Conservation (phyloP, 2,888 invertebrate species). For the Eupeodes latifasciatus region DNA sequence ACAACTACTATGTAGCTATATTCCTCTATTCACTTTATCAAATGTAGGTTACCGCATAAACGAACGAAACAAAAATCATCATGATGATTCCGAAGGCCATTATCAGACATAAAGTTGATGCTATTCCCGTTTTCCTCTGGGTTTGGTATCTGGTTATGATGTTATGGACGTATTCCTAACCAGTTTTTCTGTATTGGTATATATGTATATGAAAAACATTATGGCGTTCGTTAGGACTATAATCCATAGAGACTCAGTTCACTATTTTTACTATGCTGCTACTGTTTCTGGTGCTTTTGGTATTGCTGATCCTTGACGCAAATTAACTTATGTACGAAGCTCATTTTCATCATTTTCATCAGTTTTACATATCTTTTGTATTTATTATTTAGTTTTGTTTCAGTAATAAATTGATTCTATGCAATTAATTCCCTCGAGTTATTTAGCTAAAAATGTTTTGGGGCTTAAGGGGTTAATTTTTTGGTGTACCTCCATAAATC, state of each 20-base stretch:
- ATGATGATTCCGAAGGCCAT: conserved; percentile 10
- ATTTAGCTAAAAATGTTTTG: neutral
- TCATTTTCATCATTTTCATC: neutral
- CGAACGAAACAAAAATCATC: neutral
- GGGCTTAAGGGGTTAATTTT: neutral
- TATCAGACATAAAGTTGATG: neutral
- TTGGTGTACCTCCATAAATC: neutral
- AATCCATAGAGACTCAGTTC: conserved; percentile 1
- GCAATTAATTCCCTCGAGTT: conserved; percentile 3
- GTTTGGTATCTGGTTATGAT: neutral
- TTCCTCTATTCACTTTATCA: neutral
- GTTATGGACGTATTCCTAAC: too few species aligned
- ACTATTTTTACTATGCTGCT: neutral
- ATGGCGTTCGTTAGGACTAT: neutral
- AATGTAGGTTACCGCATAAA: neutral
- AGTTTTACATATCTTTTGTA: too few species aligned
- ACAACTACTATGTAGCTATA: neutral
- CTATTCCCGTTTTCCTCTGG: neutral
- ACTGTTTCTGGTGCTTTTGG: too few species aligned
- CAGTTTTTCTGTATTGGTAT: too few species aligned
- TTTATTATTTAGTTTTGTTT: neutral
- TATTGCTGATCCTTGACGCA: conserved; percentile 1
- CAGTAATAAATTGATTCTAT: neutral
- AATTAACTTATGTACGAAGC: conserved; percentile 9
- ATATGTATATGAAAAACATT: neutral